Evolutionary conservation across 2,113 vertebrate genomes (phyloP).

Genomic region (Lipophrys pholis): DNA sequence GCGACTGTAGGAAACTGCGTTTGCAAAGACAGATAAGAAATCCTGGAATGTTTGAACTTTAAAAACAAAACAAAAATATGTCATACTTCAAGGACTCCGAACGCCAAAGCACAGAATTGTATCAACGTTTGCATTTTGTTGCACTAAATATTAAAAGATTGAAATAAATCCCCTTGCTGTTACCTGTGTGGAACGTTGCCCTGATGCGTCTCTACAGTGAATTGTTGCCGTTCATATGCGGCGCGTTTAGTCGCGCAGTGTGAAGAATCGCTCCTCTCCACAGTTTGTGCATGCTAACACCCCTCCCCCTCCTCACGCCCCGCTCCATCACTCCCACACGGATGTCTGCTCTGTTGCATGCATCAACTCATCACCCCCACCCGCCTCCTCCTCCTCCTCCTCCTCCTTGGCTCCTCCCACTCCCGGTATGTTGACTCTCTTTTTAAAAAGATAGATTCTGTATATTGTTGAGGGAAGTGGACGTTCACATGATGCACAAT

Average conservation of each 20-base stretch:
- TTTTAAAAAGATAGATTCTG: constrained; percentile 52
- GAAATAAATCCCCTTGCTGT: constrained; percentile 57
- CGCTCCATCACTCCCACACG: constrained; percentile 73
- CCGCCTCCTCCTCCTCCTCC: constrained; percentile 63
- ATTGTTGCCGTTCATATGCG: too few species aligned
- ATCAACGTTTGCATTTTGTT: constrained; percentile 25
- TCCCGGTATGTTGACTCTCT: constrained; percentile 87
- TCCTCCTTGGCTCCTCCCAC: constrained; percentile 68
- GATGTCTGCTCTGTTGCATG: constrained; percentile 91
- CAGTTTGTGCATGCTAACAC: constrained; percentile 90
- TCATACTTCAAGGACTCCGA: too few species aligned
- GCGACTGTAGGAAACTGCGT: too few species aligned
- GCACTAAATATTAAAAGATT: constrained; percentile 35
- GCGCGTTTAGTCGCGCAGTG: neutral
- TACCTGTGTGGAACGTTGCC: constrained; percentile 5
- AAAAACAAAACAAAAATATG: too few species aligned
- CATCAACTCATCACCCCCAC: constrained; percentile 65
- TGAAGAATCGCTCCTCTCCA: constrained; percentile 79
- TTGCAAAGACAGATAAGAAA: neutral
- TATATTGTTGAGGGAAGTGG: neutral
- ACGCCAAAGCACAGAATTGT: neutral
- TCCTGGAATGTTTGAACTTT: neutral
- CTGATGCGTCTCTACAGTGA: neutral
- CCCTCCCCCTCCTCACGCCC: constrained; percentile 36
- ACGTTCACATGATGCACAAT: too few species aligned